phyloP scores from a whole-genome alignment of 2,797 vertebrate species.

The Geotrypetes seraphini region DNA sequence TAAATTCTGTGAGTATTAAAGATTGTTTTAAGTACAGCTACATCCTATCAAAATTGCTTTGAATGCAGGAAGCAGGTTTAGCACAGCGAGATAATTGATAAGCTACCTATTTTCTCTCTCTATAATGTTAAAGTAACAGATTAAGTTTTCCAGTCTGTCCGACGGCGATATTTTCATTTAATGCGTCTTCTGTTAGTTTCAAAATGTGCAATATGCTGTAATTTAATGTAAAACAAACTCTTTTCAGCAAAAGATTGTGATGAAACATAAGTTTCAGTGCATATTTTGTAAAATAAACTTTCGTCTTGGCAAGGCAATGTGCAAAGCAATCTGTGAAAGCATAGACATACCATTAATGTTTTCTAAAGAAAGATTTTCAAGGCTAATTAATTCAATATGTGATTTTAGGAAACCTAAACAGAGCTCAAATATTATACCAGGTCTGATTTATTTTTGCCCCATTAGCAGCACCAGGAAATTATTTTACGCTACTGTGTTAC shows the following conservation, averaged over 20 bases:
- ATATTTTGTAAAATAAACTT: slow-evolving; percentile 25
- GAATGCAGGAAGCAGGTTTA: slow-evolving; percentile 6
- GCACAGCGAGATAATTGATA: slow-evolving; percentile 14
- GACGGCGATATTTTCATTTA: not conserved
- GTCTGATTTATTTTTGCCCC: slow-evolving; percentile 12
- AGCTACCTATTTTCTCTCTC: not conserved
- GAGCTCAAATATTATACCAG: slow-evolving; percentile 12
- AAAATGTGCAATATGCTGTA: too few relatives aligned
- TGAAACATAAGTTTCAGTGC: slow-evolving; percentile 22
- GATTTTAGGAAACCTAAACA: slow-evolving; percentile 31
- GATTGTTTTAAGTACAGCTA: slow-evolving; percentile 14
- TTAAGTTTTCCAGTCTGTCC: slow-evolving; percentile 11
- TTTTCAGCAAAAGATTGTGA: too few relatives aligned
- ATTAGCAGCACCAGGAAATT: slow-evolving; percentile 23
- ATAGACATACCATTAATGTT: slow-evolving; percentile 25
- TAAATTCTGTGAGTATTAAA: slow-evolving; percentile 60
- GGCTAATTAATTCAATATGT: slow-evolving; percentile 36
- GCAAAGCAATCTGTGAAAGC: slow-evolving; percentile 29
- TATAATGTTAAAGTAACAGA: slow-evolving; percentile 14
- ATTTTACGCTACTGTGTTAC: too few relatives aligned
- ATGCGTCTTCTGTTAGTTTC: not conserved
- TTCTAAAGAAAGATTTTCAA: slow-evolving; percentile 29
- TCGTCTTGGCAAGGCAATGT: slow-evolving; percentile 26
- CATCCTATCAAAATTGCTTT: not conserved
- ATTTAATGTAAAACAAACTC: too few relatives aligned